Evolutionary conservation across 1,140 invertebrate genomes (phyloP).

Genomic region (Zaprionus davidi): DNA sequence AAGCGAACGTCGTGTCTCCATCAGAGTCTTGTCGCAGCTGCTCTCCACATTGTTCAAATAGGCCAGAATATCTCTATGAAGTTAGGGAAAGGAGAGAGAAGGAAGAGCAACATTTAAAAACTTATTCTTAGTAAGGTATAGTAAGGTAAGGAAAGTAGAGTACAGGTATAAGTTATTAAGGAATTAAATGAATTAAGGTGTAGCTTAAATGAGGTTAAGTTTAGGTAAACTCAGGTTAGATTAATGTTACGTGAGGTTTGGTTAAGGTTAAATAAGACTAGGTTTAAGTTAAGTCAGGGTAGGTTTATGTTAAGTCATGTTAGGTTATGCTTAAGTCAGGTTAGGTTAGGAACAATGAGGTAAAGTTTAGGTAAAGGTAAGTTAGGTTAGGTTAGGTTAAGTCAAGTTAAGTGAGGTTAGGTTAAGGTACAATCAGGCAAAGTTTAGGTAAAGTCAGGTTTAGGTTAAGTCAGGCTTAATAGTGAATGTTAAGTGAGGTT

Average conservation of each 20-base stretch:
- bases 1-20: conserved; percentile 76
- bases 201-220: too few relatives aligned
- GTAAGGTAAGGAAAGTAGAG: too few relatives aligned
- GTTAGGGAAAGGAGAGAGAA: not conserved
- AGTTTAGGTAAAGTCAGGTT: not conserved
- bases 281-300: too few relatives aligned
- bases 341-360: too few relatives aligned
- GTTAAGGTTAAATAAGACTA: not conserved
- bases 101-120: too few relatives aligned
- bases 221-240: too few relatives aligned
- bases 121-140: too few relatives aligned
- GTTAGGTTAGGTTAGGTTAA: not conserved
- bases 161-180: too few relatives aligned
- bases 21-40: conserved; percentile 80
- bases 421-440: too few relatives aligned
- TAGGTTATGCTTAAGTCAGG: not conserved
- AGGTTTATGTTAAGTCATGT: not conserved
- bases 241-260: not conserved
- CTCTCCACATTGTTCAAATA: conserved; percentile 83
- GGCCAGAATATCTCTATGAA: conserved; percentile 71
- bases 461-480: not conserved
- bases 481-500: not conserved
- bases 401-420: too few relatives aligned
- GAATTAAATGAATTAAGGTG: too few relatives aligned
- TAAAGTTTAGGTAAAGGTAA: too few relatives aligned